These are phyloP conservation scores for Ophiodon elongatus DNA, from an alignment of 2,113 vertebrate genomes.

Conservation along the genomic window DNA sequence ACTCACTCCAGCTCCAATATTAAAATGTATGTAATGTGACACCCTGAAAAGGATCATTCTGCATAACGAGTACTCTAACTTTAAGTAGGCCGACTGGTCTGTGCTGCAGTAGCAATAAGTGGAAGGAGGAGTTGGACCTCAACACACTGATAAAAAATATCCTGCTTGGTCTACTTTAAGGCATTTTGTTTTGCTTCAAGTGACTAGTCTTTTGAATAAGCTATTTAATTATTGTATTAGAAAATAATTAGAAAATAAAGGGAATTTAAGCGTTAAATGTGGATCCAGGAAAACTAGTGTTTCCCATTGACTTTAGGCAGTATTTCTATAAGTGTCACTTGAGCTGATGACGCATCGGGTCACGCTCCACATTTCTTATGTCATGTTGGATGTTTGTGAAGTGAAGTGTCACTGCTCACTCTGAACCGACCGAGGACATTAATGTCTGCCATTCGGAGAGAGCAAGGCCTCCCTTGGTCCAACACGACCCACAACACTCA, in stretches of 20 bases:
- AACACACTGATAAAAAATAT: no score
- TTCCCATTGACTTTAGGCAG: neutral
- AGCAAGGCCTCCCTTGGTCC: no score
- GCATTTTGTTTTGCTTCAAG: neutral
- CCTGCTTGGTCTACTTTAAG: neutral
- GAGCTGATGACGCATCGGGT: neutral
- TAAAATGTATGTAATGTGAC: no score
- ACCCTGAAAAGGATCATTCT: no score
- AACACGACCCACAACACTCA: no score
- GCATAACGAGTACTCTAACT: no score
- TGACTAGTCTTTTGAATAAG: neutral
- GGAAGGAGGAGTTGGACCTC: no score
- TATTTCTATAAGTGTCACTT: neutral
- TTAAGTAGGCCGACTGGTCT: no score
- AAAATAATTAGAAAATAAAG: neutral
- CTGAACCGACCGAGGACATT: no score
- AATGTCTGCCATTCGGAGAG: neutral
- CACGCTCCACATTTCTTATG: neutral
- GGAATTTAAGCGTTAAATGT: neutral
- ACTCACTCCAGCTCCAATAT: no score
- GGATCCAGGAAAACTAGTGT: neutral
- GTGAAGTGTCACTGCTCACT: neutral
- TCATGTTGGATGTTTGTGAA: neutral
- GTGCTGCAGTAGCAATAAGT: no score
- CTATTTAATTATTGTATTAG: neutral